Conservation (phyloP, 2,113 vertebrate species). For the Sorex fumeus region DNA sequence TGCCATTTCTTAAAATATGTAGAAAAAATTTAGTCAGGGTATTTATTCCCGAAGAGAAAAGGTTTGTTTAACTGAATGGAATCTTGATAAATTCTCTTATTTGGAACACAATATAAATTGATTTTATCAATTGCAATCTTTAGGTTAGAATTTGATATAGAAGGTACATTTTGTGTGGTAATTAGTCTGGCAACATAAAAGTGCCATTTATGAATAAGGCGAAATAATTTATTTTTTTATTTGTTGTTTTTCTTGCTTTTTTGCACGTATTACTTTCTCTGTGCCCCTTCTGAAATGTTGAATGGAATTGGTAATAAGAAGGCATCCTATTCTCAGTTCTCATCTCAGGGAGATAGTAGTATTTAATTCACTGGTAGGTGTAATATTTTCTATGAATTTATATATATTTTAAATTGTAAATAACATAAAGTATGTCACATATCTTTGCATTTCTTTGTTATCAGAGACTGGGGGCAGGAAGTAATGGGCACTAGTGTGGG, state of each 20-base stretch:
- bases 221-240: background rate
- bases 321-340: background rate
- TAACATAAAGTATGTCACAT: background rate
- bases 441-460: no score
- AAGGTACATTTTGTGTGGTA: background rate
- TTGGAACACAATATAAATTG: background rate
- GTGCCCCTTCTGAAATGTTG: background rate
- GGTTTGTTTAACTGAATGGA: constrained; percentile 12
- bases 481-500: no score
- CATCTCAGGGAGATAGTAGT: background rate
- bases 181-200: constrained; percentile 11
- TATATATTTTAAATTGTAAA: background rate
- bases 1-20: constrained; percentile 23
- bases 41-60: constrained; percentile 4
- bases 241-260: background rate
- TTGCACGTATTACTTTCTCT: background rate
- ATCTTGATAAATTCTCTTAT: constrained; percentile 34
- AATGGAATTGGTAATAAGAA: background rate
- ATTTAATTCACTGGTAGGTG: background rate
- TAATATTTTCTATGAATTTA: background rate
- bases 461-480: no score
- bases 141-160: background rate
- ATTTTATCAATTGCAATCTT: background rate
- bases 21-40: background rate
- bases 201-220: background rate